Conservation (phyloP, 2,113 vertebrate genomes). For the Rafetus swinhoei region DNA sequence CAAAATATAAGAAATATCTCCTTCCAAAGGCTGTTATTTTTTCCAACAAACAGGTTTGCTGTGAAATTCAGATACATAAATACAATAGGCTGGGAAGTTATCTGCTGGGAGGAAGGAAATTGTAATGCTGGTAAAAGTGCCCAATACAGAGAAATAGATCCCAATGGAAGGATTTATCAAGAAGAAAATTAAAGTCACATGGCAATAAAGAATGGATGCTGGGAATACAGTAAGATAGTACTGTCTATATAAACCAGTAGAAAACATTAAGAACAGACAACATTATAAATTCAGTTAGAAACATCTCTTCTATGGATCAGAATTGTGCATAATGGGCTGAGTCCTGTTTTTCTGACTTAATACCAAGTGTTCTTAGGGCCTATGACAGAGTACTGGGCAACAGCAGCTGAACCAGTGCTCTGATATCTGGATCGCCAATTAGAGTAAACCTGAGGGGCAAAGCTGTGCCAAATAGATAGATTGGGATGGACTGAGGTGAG, state of each 20-base stretch:
- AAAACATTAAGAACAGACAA: accelerated
- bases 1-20: conserved; percentile 45
- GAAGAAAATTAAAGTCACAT: accelerated
- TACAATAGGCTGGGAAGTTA: conserved; percentile 10
- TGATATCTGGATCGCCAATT: not conserved
- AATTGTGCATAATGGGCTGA: not conserved
- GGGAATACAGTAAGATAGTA: not conserved
- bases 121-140: not conserved
- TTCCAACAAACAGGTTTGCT: conserved; percentile 33
- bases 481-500: not conserved
- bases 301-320: not conserved
- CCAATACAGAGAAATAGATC: not conserved
- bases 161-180: not conserved
- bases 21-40: conserved; percentile 41
- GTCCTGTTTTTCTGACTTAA: not conserved
- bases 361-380: not conserved
- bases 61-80: conserved; percentile 50
- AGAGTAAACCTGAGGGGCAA: not conserved
- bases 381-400: not conserved
- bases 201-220: not conserved
- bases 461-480: not conserved
- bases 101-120: not conserved
- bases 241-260: not conserved
- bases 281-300: not conserved
- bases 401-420: not conserved